A percentile compares a stretch with the other conserved stretches of the same genome.
These are phyloP conservation scores for Mythimna impura DNA, from an alignment of 2,888 invertebrate genomes.

Conservation along the genomic window DNA sequence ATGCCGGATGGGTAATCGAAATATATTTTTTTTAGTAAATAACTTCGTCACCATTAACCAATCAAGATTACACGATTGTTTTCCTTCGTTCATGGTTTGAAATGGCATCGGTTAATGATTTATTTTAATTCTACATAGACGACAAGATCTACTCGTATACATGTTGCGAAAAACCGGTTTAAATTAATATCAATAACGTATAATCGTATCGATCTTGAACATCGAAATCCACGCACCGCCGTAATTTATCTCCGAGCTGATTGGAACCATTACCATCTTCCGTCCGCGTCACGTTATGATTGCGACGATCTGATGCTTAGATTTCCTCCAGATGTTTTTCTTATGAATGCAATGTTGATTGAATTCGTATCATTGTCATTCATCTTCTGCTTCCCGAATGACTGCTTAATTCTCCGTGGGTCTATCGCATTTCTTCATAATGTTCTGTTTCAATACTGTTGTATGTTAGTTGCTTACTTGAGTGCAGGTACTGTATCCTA, in stretches of 20 bases:
- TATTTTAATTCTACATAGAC: neutral
- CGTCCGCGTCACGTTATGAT: constrained; percentile 31
- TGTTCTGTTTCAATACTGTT: constrained; percentile 15
- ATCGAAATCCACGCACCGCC: constrained; percentile 18
- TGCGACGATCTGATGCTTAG: constrained; percentile 16
- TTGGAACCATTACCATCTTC: constrained; percentile 43
- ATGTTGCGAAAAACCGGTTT: neutral
- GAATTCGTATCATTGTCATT: constrained; percentile 47
- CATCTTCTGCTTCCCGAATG: constrained; percentile 22
- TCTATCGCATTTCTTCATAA: constrained; percentile 3
- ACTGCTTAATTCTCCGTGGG: constrained; percentile 8
- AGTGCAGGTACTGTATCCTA: constrained; percentile 4
- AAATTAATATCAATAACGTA: constrained; percentile 5
- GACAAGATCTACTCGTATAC: neutral
- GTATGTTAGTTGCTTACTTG: neutral
- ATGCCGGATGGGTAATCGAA: neutral
- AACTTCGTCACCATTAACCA: constrained; percentile 1
- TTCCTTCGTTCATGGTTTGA: neutral
- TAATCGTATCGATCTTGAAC: constrained; percentile 34
- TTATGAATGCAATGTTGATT: constrained; percentile 37
- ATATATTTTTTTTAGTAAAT: constrained; percentile 14
- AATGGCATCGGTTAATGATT: neutral
- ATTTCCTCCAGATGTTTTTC: constrained; percentile 53
- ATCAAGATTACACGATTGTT: neutral
- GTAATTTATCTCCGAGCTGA: constrained; percentile 37